phyloP scores from a whole-genome alignment of 2,113 vertebrate species.

The Nanorana parkeri region DNA sequence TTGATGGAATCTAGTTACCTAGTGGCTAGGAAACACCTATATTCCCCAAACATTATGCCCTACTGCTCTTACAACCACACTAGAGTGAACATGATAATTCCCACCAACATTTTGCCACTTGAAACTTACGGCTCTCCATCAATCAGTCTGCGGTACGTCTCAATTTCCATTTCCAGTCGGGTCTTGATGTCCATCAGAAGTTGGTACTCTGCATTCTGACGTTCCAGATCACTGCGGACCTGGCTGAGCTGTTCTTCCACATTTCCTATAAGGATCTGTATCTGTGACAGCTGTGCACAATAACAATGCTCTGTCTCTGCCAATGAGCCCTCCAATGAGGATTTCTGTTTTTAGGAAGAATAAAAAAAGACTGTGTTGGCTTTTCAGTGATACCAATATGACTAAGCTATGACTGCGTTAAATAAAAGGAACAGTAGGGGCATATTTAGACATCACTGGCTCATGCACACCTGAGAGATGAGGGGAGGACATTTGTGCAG shows the following conservation, averaged over 20 bases:
- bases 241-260: slow-evolving; percentile 76
- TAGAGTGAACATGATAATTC: background rate
- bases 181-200: slow-evolving; percentile 71
- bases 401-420: too few species aligned
- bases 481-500: too few species aligned
- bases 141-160: slow-evolving; percentile 69
- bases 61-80: too few species aligned
- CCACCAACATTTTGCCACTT: background rate
- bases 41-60: too few species aligned
- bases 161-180: slow-evolving; percentile 71
- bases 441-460: too few species aligned
- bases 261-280: slow-evolving; percentile 72
- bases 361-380: background rate
- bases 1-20: too few species aligned
- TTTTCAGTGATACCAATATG: too few species aligned
- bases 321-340: slow-evolving; percentile 77
- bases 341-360: slow-evolving; percentile 72
- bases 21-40: too few species aligned
- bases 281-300: slow-evolving; percentile 67
- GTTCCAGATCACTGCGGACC: slow-evolving; percentile 70
- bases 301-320: slow-evolving; percentile 75
- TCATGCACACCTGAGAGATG: too few species aligned
- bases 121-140: slow-evolving; percentile 60
- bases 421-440: too few species aligned
- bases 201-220: slow-evolving; percentile 76